Conservation (phyloP, 1,140 invertebrate species). For the Drosophila leontia region DNA sequence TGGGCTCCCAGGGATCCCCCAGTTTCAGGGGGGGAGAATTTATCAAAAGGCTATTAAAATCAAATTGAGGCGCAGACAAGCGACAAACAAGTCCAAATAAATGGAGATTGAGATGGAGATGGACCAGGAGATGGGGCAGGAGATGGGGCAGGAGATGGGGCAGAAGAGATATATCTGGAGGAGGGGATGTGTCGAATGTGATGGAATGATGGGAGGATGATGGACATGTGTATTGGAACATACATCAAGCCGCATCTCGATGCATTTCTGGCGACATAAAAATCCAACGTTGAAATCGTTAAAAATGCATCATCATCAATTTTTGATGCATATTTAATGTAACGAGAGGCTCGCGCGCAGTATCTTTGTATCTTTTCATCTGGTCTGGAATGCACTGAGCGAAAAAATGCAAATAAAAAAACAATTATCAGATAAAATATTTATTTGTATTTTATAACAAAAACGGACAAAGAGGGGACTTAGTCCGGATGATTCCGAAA, state of each 20-base stretch:
- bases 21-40: slow-evolving; percentile 29
- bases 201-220: slow-evolving; percentile 46
- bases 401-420: no score
- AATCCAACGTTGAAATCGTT: slow-evolving; percentile 78
- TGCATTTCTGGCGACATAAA: slow-evolving; percentile 70
- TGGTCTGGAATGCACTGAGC: neutral
- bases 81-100: slow-evolving; percentile 51
- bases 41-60: slow-evolving; percentile 80
- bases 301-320: slow-evolving; percentile 84
- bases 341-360: slow-evolving; percentile 47
- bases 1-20: neutral
- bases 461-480: no score
- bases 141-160: neutral
- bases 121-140: neutral
- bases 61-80: slow-evolving; percentile 69
- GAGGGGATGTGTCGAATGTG: slow-evolving; percentile 37
- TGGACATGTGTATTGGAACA: slow-evolving; percentile 53
- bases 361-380: slow-evolving; percentile 41
- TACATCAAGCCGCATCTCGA: slow-evolving; percentile 65
- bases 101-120: slow-evolving; percentile 15
- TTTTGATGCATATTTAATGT: slow-evolving; percentile 84
- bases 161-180: neutral
- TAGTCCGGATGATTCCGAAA: no score
- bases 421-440: no score
- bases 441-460: no score